These are phyloP conservation scores for Silurus asotus DNA, from an alignment of 2,113 vertebrate species.

Conservation along the genomic window DNA sequence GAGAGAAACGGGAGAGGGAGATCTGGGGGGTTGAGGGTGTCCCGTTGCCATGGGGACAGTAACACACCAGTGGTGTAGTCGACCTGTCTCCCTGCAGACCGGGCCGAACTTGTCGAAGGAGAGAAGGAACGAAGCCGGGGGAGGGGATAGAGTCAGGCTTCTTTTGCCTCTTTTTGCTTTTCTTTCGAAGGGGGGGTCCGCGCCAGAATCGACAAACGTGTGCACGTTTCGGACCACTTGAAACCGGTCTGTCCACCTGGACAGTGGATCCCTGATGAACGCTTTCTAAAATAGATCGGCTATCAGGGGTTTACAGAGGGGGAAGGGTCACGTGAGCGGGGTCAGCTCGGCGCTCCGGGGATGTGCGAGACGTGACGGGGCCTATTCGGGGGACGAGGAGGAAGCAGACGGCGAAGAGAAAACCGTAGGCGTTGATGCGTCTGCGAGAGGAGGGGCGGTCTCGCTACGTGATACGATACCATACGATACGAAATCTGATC, in stretches of 20 bases:
- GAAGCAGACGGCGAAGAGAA: neutral
- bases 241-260: neutral
- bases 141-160: constrained; percentile 50
- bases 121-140: constrained; percentile 41
- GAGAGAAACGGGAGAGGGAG: constrained; percentile 16
- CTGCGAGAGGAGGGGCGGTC: neutral
- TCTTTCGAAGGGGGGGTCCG: constrained; percentile 25
- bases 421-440: neutral
- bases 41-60: constrained; percentile 80
- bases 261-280: neutral
- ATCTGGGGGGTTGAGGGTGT: constrained; percentile 54
- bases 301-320: neutral
- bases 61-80: constrained; percentile 80
- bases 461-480: neutral
- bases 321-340: neutral
- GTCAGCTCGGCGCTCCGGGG: neutral
- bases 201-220: neutral
- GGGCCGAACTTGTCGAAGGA: constrained; percentile 70
- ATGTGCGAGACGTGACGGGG: constrained; percentile 5
- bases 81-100: constrained; percentile 72
- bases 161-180: constrained; percentile 45
- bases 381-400: neutral
- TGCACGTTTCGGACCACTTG: neutral
- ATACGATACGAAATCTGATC: neutral
- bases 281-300: constrained; percentile 41